Conservation (phyloP, 2,797 vertebrate species). For the Acipenser oxyrinchus region DNA sequence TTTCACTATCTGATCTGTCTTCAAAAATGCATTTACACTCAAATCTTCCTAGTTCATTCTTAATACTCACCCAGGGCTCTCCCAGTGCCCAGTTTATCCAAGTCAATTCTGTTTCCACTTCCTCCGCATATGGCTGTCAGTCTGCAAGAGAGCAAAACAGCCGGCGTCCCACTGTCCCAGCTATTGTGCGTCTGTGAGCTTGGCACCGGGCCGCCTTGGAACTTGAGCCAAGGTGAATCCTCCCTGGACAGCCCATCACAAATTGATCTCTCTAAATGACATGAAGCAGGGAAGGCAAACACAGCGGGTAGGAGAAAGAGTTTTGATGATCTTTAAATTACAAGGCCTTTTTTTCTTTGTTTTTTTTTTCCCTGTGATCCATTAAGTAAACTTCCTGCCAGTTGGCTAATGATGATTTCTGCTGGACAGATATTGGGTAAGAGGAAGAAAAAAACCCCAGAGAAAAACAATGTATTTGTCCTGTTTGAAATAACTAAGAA, state of each 20-base stretch:
- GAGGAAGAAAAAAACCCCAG: neutral
- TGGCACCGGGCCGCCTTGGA: constrained; percentile 20
- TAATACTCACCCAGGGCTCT: constrained; percentile 5
- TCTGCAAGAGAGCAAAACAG: constrained; percentile 13
- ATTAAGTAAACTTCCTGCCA: neutral
- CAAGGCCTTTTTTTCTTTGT: constrained; percentile 6
- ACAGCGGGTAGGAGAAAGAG: constrained; percentile 8
- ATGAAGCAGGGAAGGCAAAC: constrained; percentile 1
- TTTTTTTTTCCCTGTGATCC: neutral
- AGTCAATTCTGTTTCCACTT: constrained; percentile 5
- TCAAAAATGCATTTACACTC: too few relatives aligned
- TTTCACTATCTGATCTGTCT: too few relatives aligned
- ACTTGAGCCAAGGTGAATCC: constrained; percentile 23
- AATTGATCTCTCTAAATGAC: constrained; percentile 16
- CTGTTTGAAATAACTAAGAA: too few relatives aligned
- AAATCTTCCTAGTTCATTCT: constrained; percentile 3
- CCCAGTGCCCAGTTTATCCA: constrained; percentile 9
- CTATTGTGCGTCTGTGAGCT: neutral
- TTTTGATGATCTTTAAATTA: constrained; percentile 17
- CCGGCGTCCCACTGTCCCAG: constrained; percentile 3
- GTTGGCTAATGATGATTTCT: neutral
- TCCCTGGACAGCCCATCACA: constrained; percentile 15
- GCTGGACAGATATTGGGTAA: neutral
- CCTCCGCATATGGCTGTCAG: constrained; percentile 23
- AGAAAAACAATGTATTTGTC: neutral